Percentiles rank a stretch among this genome's conserved stretches.
phyloP scores from a whole-genome alignment of 1,140 invertebrate species.

The Neodiprion pinetum region DNA sequence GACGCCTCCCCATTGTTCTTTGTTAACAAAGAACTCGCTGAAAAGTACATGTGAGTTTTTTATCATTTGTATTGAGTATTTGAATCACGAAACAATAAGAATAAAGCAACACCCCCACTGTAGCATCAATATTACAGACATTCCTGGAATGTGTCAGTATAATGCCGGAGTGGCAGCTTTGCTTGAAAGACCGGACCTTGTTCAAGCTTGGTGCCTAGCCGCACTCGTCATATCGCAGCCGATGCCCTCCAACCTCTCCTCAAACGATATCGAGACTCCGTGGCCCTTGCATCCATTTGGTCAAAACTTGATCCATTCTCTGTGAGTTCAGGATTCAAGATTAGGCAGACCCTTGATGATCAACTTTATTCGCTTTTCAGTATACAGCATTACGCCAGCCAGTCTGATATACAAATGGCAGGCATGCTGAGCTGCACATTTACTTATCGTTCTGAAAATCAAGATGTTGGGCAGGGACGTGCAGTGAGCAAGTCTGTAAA shows the following conservation, averaged over 20 bases:
- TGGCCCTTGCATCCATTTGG: conserved; percentile 88
- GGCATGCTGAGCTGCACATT: conserved; percentile 92
- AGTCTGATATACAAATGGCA: conserved; percentile 90
- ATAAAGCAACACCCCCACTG: conserved; percentile 23
- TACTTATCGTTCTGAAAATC: conserved; percentile 62
- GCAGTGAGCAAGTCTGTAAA: conserved; percentile 60
- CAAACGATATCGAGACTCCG: conserved; percentile 69
- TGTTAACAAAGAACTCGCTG: conserved; percentile 79
- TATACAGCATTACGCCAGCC: conserved; percentile 79
- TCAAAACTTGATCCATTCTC: conserved; percentile 80
- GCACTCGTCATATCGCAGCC: conserved; percentile 70
- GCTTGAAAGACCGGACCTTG: conserved; percentile 80
- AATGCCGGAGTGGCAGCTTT: conserved; percentile 80
- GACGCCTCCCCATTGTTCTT: conserved; percentile 80
- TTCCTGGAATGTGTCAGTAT: conserved; percentile 76
- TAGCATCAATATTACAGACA: conserved; percentile 67
- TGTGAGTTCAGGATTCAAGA: conserved; percentile 68
- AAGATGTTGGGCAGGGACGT: conserved; percentile 46
- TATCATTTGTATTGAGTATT: conserved; percentile 35
- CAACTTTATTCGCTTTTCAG: conserved; percentile 57
- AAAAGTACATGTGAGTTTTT: conserved; percentile 78
- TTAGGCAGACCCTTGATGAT: conserved; percentile 12
- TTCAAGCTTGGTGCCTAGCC: conserved; percentile 86
- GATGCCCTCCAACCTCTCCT: conserved; percentile 42
- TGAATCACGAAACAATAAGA: too few species aligned